Evolutionary conservation across 2,888 invertebrate genomes (phyloP).

Genomic region (Toxonevra muliebris): DNA sequence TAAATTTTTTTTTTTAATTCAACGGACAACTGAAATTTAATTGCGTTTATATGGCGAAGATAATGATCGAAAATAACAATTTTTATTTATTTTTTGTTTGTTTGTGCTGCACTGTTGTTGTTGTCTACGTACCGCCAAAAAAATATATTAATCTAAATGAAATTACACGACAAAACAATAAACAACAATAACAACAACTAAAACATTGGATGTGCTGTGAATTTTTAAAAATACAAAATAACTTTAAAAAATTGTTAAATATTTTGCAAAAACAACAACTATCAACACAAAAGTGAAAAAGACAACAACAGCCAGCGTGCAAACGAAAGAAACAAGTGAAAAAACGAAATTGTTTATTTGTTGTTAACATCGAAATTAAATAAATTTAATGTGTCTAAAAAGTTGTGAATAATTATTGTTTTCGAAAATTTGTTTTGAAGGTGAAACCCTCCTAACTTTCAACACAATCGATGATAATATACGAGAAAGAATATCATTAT

Average conservation of each 20-base stretch:
- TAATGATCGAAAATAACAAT: conserved; percentile 3
- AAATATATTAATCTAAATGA: background rate
- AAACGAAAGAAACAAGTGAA: background rate
- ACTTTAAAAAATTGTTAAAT: too few relatives aligned
- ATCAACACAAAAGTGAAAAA: too few relatives aligned
- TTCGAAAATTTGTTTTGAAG: background rate
- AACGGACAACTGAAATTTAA: conserved; percentile 12
- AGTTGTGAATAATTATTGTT: background rate
- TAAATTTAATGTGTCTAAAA: conserved; percentile 5
- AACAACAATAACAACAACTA: background rate
- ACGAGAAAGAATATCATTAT: too few relatives aligned
- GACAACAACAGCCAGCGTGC: background rate
- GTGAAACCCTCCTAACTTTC: too few relatives aligned
- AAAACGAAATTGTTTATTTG: background rate
- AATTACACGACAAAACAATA: background rate
- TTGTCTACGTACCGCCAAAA: background rate
- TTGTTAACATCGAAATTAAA: conserved; percentile 1
- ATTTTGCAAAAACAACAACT: background rate
- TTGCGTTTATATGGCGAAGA: background rate
- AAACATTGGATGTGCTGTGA: background rate
- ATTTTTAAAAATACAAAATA: too few relatives aligned
- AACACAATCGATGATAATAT: too few relatives aligned
- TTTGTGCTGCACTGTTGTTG: background rate
- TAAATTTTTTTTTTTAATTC: background rate
- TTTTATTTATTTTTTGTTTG: background rate